Percentiles rank a stretch among this genome's conserved stretches.
Evolutionary conservation across 2,113 vertebrate genomes (phyloP).

Genomic region (cat (Felis catus)): F.catus_Fca126_mat1.0 CM031420.1:99614501-99615000

Average conservation of each 20-base stretch:
- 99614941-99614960: background rate
- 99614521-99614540: background rate
- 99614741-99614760: background rate
- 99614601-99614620: background rate
- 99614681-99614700: background rate
- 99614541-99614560: conserved; percentile 37
- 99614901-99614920: background rate
- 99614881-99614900: background rate
- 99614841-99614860: background rate
- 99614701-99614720: background rate
- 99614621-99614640: background rate
- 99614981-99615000: background rate
- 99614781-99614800: background rate
- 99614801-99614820: background rate
- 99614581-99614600: background rate
- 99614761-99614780: background rate
- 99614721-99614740: background rate
- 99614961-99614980: background rate
- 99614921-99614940: background rate
- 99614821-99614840: background rate
- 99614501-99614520: background rate
- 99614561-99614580: background rate
- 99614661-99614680: background rate
- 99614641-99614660: background rate
- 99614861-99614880: background rate